These are phyloP conservation scores for Semicossyphus pulcher DNA, from an alignment of 2,113 vertebrate genomes.

Conservation along the genomic window DNA sequence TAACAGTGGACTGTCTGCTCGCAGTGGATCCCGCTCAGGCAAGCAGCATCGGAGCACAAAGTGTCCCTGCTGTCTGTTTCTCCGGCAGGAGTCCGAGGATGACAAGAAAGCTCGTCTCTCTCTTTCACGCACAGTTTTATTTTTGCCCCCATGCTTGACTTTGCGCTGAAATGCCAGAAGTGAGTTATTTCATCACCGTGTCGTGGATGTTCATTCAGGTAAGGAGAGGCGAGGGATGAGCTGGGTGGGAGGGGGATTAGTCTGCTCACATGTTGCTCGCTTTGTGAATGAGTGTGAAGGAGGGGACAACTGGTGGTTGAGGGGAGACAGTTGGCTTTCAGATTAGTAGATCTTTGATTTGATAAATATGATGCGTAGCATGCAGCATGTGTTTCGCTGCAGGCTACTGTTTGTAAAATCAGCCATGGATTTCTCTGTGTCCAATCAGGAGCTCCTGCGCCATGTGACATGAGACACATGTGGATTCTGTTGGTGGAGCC, in stretches of 20 bases:
- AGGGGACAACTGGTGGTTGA: not conserved
- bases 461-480: constrained; percentile 7
- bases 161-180: constrained; percentile 82
- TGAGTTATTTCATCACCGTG: constrained; percentile 64
- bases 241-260: constrained; percentile 10
- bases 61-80: constrained; percentile 35
- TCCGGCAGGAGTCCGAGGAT: constrained; percentile 24
- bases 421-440: constrained; percentile 1
- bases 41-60: constrained; percentile 44
- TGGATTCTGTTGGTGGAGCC: not conserved
- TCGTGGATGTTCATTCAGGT: constrained; percentile 81
- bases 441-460: constrained; percentile 32
- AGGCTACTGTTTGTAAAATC: constrained; percentile 1
- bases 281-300: constrained; percentile 37
- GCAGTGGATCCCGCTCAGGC: constrained; percentile 44
- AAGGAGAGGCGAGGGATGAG: constrained; percentile 45
- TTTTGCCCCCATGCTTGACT: constrained; percentile 52
- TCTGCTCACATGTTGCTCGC: constrained; percentile 49
- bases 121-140: constrained; percentile 27
- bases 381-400: not conserved
- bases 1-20: constrained; percentile 39
- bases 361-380: not conserved
- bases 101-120: constrained; percentile 14
- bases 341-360: constrained; percentile 6
- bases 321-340: not conserved